These are phyloP conservation scores for Aphelocoma coerulescens DNA, from an alignment of 2,113 vertebrate species.

Conservation along the genomic window DNA sequence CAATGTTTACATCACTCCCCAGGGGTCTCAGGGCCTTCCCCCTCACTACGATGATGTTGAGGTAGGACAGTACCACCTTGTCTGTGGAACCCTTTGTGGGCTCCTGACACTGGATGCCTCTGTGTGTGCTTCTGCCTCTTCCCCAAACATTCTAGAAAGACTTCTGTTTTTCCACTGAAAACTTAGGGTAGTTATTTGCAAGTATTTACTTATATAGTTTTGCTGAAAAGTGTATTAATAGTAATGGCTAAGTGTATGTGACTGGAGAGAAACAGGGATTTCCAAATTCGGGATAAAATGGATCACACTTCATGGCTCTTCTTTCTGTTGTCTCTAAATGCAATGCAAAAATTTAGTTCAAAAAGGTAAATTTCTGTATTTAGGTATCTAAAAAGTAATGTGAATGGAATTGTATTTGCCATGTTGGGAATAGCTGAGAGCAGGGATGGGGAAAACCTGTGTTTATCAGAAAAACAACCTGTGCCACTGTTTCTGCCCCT, in stretches of 20 bases:
- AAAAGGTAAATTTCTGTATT: not conserved
- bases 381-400: not conserved
- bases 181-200: not conserved
- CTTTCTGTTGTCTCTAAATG: not conserved
- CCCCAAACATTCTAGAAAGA: not conserved
- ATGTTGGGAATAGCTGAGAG: not conserved
- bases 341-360: not conserved
- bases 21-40: constrained; percentile 87
- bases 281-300: not conserved
- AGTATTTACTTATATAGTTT: not conserved
- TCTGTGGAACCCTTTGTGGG: not conserved
- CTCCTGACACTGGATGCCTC: not conserved
- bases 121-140: accelerated
- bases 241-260: not conserved
- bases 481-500: not conserved
- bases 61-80: constrained; percentile 71
- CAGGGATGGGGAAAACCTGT: not conserved
- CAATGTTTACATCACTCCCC: constrained; percentile 89
- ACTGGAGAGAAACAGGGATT: not conserved
- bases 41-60: constrained; percentile 92
- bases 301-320: not conserved
- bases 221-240: not conserved
- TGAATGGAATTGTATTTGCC: not conserved
- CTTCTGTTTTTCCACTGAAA: not conserved
- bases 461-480: not conserved